Evolutionary conservation across 2,888 invertebrate species (phyloP).

Genomic region (Ceramica pisi): DNA sequence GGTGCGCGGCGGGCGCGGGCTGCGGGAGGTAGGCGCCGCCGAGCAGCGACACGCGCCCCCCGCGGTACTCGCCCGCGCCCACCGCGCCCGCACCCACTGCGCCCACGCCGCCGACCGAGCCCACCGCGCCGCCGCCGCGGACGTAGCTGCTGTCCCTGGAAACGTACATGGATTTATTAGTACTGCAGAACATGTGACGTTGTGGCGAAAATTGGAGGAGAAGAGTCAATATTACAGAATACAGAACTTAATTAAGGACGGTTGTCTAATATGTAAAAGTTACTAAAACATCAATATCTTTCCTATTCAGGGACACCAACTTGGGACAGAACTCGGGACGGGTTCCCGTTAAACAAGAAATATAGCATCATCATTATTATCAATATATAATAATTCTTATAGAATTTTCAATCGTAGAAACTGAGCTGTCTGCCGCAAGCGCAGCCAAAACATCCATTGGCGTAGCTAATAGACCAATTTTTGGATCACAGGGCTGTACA

Average conservation of each 20-base stretch:
- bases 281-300: no score
- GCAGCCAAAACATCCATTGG: not conserved
- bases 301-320: no score
- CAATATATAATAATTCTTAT: no score
- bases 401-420: not conserved
- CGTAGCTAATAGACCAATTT: not conserved
- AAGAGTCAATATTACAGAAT: not conserved
- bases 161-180: conserved; percentile 36
- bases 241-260: no score
- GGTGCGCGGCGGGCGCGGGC: conserved; percentile 86
- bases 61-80: conserved; percentile 85
- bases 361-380: no score
- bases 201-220: not conserved
- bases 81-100: conserved; percentile 90
- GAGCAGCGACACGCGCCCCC: conserved; percentile 92
- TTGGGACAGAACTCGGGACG: not conserved
- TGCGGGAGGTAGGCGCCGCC: conserved; percentile 90
- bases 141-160: conserved; percentile 86
- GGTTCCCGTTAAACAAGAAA: not conserved
- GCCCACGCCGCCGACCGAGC: conserved; percentile 82
- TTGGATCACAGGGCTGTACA: no score
- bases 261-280: no score
- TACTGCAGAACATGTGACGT: not conserved
- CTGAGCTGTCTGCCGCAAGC: not conserved
- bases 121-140: conserved; percentile 85